Percentiles rank a stretch among this genome's conserved stretches.
Conservation (phyloP, 1,140 invertebrate species). For the Acyrthosiphon pisum region DNA sequence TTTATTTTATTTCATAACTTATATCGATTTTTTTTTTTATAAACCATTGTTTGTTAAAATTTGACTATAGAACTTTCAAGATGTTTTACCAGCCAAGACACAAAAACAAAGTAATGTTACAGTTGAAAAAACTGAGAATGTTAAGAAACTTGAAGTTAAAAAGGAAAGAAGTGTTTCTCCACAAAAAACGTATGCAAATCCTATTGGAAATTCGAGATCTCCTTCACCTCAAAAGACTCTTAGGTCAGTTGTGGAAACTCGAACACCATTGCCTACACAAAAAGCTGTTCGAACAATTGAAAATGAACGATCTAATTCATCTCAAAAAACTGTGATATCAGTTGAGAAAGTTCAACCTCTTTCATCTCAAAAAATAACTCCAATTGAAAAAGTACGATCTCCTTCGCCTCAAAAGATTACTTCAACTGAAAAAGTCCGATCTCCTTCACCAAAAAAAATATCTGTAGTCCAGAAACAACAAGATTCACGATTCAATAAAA, state of each 20-base stretch:
- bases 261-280: not conserved
- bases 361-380: not conserved
- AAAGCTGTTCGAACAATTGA: not conserved
- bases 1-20: conserved; percentile 22
- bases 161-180: conserved; percentile 38
- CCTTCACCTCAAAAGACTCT: conserved; percentile 31
- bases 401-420: not conserved
- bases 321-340: not conserved
- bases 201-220: not conserved
- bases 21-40: not conserved
- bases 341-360: not conserved
- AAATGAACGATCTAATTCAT: not conserved
- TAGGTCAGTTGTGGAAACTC: conserved; percentile 1
- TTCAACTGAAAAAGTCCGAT: not conserved
- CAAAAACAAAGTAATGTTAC: conserved; percentile 24
- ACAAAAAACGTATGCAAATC: conserved; percentile 3
- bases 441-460: conserved; percentile 30
- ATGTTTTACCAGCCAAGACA: not conserved
- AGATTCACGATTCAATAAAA: conserved; percentile 21
- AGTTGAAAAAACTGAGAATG: not conserved
- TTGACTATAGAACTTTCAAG: conserved; percentile 7
- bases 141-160: not conserved
- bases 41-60: not conserved
- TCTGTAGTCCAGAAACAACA: conserved; percentile 17
- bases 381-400: not conserved